Evolutionary conservation across 2,888 invertebrate species (phyloP), one percentile per base, ranked within the genome.

Genomic region (Brachynemurus nebulosus): DNA sequence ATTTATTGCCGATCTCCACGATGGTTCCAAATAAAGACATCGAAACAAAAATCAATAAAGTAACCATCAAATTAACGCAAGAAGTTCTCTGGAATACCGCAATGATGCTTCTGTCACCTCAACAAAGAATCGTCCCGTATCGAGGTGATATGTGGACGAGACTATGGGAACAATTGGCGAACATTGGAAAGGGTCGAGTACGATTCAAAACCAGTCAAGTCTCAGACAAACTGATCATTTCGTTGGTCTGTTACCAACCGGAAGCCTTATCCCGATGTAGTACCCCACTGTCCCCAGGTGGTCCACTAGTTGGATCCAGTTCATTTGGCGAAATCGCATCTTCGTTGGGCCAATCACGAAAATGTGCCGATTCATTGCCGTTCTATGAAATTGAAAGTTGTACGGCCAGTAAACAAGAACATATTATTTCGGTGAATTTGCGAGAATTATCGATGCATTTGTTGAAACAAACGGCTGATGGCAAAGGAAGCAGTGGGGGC

Each of bases 341-440:
- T 45, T 59, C 68, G 23, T 62, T 64, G 39, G 66, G 65, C 43
- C 69, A 71, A 33, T 61, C 59, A 47, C 65, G 63, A 16, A 61
- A 54, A 54, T 61, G 59, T 59, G 68, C 65, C 48, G 80, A 80
- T 56, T 60, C 72, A 46, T 64, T 89, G 53, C 89, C 88, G 0
- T 89, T 89, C 65, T 71, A 80, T 47, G 89, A 89, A 63, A 69
- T 80, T 11, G 88, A 89, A 62, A 81, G 80, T 33, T 88, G 88
- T 59, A 88, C 89, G 3, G 88, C 88, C 11, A 86, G 86, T 54
- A 85, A 85, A 55, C 86, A 89, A 62, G 89, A 89, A 56, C 88
- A 88, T 59, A 79, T 89, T 33, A 83, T 88, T 34, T 86, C 88
- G 7, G 88, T 88, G 59, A 89, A 88, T 64, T 67, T 88, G 41